Evolutionary conservation across 2,888 invertebrate genomes (phyloP).

Genomic region (Philopedon plagiatum): DNA sequence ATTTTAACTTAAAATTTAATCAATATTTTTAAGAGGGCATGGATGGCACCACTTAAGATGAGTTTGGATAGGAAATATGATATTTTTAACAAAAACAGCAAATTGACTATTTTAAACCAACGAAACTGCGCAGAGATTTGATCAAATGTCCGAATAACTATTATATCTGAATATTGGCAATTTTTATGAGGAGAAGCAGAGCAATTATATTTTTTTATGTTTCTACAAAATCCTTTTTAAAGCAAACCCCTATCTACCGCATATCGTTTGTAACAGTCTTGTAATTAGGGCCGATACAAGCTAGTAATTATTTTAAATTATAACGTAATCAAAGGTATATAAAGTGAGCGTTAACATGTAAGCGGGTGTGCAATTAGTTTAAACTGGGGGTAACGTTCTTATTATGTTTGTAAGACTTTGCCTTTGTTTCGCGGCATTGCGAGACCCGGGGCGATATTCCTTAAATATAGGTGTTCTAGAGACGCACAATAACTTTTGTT

Average conservation of each 20-base stretch:
- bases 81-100: too few relatives aligned
- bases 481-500: neutral
- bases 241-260: neutral
- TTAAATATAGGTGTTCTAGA: neutral
- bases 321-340: neutral
- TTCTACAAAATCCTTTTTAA: too few relatives aligned
- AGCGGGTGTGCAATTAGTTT: constrained; percentile 3
- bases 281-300: neutral
- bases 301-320: neutral
- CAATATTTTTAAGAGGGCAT: too few relatives aligned
- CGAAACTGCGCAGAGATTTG: too few relatives aligned
- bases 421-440: neutral
- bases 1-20: too few relatives aligned
- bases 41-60: too few relatives aligned
- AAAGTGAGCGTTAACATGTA: constrained; percentile 1
- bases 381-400: neutral
- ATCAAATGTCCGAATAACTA: too few relatives aligned
- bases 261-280: neutral
- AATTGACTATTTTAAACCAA: too few relatives aligned
- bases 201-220: too few relatives aligned
- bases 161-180: too few relatives aligned
- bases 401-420: constrained; percentile 2
- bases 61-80: too few relatives aligned
- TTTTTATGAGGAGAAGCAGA: too few relatives aligned
- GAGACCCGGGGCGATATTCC: neutral